phyloP scores from a whole-genome alignment of 2,888 invertebrate genomes.

The Spisula subtruncata region DNA sequence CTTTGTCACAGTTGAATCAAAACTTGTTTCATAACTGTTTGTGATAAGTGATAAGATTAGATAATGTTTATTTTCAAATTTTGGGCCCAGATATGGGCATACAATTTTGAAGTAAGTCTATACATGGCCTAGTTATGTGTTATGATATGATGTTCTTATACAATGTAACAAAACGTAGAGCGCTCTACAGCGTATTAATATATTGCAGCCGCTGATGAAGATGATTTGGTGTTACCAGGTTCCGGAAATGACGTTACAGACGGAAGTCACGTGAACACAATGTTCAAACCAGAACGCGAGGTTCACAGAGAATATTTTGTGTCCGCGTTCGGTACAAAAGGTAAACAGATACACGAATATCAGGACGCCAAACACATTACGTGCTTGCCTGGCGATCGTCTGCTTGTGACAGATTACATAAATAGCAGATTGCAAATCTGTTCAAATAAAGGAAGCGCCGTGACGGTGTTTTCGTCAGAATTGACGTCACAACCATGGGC shows the following conservation, averaged over 20 bases:
- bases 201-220: neutral
- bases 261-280: slow-evolving; percentile 26
- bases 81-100: too few species aligned
- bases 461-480: slow-evolving; percentile 68
- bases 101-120: too few species aligned
- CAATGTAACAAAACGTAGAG: too few species aligned
- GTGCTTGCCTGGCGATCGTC: slow-evolving; percentile 67
- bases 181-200: too few species aligned
- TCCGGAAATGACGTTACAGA: neutral
- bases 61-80: too few species aligned
- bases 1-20: too few species aligned
- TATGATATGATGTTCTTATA: too few species aligned
- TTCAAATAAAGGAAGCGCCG: slow-evolving; percentile 69
- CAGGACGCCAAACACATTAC: slow-evolving; percentile 75
- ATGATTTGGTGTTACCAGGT: neutral
- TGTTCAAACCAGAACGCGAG: slow-evolving; percentile 6
- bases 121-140: too few species aligned
- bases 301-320: slow-evolving; percentile 31
- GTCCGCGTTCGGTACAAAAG: slow-evolving; percentile 70
- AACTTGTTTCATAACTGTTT: too few species aligned
- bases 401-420: slow-evolving; percentile 81
- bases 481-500: slow-evolving; percentile 79
- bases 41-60: too few species aligned
- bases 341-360: slow-evolving; percentile 66
- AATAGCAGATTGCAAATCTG: slow-evolving; percentile 80